Evolutionary conservation across 2,888 invertebrate species (phyloP), one percentile per base, ranked within the genome.

Genomic region (Pomacea canaliculata): DNA sequence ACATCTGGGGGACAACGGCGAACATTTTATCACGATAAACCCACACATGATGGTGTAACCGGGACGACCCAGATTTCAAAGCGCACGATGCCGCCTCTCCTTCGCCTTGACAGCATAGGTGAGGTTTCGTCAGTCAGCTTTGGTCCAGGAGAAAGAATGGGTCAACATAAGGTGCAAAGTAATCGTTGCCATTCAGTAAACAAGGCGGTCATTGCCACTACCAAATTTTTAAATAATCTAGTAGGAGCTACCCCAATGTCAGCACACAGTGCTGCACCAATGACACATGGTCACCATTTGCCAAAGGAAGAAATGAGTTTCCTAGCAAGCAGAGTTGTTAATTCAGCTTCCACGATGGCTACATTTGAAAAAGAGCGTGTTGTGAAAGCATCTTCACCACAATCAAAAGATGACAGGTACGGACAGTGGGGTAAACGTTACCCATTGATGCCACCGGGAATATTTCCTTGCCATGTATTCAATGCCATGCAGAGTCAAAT

Each of bases 71-170:
- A 68, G 16, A 68, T 49, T n/a, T 19, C 69, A 66, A 51, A 56
- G 23, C 65, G 68, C 27, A 46, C 10, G 18, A 69, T 74, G 73
- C 72, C 72, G 48, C 72, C 73, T 18, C 70, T 83, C 59, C 73
- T 84, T 76, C 80, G 85, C 68, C 79, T 84, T 66, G 81, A 85
- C 70, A 84, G 83, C 79, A 81, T 83, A 2, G 84, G 84, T 68
- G 83, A 84, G 78, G 79, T 80, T 75, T 76, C 83, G 65, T 80
- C 84, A 78, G 76, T 68, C 23, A 67, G 62, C n/a, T 18, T 56
- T 18, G 56, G 69, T 73, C 60, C 59, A 27, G 63, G 62, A 18
- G 59, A 71, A 65, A 37, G 60, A 19, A 10, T 62, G 71, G 67
- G 62, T 68, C 68, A 76, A 13, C 67, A 66, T 19, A 65, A 60